Percentiles rank a stretch among this genome's conserved stretches.
Conservation (phyloP, 2,113 vertebrate species). For the Cricetomys ansorgei region DNA sequence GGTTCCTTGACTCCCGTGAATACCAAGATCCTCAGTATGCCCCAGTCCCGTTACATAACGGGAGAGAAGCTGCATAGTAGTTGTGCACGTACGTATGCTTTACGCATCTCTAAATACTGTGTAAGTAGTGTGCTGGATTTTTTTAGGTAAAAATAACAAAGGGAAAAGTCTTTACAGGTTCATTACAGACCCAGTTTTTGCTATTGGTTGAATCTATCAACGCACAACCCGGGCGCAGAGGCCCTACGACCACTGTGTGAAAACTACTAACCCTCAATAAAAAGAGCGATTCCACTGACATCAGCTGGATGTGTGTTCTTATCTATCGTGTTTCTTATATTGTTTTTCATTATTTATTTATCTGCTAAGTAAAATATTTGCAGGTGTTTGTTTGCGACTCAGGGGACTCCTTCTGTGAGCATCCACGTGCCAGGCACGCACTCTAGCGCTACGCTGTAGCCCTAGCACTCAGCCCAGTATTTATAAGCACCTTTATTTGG, state of each 20-base stretch:
- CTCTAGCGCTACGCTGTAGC: not conserved
- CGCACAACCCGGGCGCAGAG: not conserved
- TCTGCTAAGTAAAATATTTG: not conserved
- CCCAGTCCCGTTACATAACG: not conserved
- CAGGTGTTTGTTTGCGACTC: not conserved
- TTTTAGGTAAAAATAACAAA: not conserved
- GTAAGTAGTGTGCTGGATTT: not conserved
- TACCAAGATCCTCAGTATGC: not conserved
- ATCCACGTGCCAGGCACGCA: too few species aligned
- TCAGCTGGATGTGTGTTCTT: not conserved
- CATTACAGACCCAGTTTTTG: not conserved
- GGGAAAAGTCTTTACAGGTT: not conserved
- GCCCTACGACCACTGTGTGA: not conserved
- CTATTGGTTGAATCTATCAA: not conserved
- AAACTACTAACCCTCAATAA: conserved; percentile 55
- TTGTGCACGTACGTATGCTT: fast-evolving
- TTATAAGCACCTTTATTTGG: not conserved
- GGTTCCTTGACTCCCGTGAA: not conserved
- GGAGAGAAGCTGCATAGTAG: not conserved
- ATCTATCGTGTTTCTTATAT: not conserved
- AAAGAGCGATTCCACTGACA: not conserved
- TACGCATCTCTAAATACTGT: not conserved
- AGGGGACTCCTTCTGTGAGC: too few species aligned
- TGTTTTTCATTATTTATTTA: not conserved
- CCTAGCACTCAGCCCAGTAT: not conserved